Evolutionary conservation across 2,888 invertebrate genomes (phyloP), one percentile per base, ranked within the genome.

Genomic region (Spisula solida): DNA sequence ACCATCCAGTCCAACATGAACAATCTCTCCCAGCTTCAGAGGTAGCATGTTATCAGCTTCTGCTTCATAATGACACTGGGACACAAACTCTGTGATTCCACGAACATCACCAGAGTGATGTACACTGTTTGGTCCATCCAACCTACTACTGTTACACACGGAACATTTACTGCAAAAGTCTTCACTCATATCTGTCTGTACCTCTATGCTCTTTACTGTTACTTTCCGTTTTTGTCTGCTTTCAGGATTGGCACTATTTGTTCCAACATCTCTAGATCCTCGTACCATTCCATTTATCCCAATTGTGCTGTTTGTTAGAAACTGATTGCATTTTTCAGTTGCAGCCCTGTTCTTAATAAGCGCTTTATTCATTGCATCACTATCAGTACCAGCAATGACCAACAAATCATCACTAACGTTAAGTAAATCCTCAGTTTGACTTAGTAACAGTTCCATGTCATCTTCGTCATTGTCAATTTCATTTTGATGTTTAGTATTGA

Each of bases 51-150:
- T 99, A 0, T 99, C 98, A 78, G 99, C 98, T 97, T 99, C 98
- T 79, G 99, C 98, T 98, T 99, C 99, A 97, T 99, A 99, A 97
- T 99, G 99, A 96, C 99, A 99, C 31, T 99, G 97, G 98, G 99
- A 98, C 94, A 99, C 98, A 41, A 93, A 93, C 78, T 95, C 94
- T 16, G 89, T 91, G 18, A 93, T 88, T 2, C 89, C 87, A 5
- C 85, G 81, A 6, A 90, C 83, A 82, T 90, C 88, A 31, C 4
- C 12, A 34, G 75, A 75, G 12, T 34, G 31, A 4, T 0, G 6
- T 1, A 0, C 14, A 75, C 41, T 60, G 25, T 48, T 80, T 31
- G 66, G 79, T 80, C 60, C 29, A 70, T 34, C 66, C 29, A 0
- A 10, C 47, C 60, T 56, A 20, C 56, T 82, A 41, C 14, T 55